Conservation (phyloP, 2,797 vertebrate species). For the Smutsia gigantea region DNA sequence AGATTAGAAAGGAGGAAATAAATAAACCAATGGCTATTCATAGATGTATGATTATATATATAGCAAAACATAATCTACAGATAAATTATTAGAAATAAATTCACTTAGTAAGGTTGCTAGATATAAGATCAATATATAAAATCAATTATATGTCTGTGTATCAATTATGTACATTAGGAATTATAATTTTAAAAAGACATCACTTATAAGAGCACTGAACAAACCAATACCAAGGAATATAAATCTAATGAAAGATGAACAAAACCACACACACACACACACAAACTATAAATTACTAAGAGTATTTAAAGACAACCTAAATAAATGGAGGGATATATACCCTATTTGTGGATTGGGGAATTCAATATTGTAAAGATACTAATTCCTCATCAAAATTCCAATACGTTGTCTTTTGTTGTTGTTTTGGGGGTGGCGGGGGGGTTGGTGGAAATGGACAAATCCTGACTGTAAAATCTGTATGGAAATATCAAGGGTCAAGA, state of each 20-base stretch:
- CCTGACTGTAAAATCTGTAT: neutral
- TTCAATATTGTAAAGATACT: neutral
- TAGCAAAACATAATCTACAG: neutral
- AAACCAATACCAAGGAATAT: neutral
- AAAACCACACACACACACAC: neutral
- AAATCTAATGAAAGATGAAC: neutral
- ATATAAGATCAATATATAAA: neutral
- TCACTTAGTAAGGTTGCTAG: neutral
- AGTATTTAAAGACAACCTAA: neutral
- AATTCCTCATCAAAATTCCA: conserved; percentile 6
- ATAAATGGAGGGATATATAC: neutral
- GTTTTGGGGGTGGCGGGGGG: neutral
- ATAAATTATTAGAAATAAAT: conserved; percentile 29
- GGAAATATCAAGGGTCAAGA: neutral
- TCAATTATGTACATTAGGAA: neutral
- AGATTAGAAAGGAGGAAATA: neutral
- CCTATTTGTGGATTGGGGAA: neutral
- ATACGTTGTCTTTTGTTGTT: neutral
- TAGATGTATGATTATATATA: neutral
- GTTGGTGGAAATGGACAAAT: neutral
- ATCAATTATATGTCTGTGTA: neutral
- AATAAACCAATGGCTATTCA: neutral
- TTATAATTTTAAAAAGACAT: neutral
- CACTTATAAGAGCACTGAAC: neutral
- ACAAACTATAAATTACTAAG: neutral